Evolutionary conservation across 2,888 invertebrate genomes (phyloP), one percentile per base, ranked within the genome.

Genomic region (Polyommatus iphigenia): DNA sequence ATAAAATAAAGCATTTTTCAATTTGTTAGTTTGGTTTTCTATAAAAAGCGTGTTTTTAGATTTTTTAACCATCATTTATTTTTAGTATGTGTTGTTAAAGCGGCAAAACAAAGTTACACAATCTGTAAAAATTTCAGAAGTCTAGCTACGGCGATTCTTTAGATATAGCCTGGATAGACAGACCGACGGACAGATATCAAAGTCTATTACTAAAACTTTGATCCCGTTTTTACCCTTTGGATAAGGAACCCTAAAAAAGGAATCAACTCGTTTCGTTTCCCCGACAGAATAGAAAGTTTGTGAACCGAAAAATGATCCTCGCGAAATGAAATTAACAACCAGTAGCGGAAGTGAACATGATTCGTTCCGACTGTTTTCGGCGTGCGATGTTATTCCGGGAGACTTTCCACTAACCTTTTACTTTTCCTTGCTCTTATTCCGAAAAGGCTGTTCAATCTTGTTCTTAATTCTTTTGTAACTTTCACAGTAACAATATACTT

Each of bases 261-360:
- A 20, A 20, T 10, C 20, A 24, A 29, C 18, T 67, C n/a, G n/a
- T n/a, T 2, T 2, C 54, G 18, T 29, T 67, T 20, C 10, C 20
- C 29, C 29, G 5, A 6, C 67, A 67, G 2, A 32, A 67, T 67
- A 32, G 67, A 32, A 67, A 67, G 29, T 67, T 67, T 29, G 2
- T 10, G 29, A 67, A 32, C 67, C 67, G 67, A 29, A 67, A 67
- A 67, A 32, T 32, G 67, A 29, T 67, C 18, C 67, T 15, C 32
- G 18, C 67, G 67, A 32, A 67, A 32, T 67, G 29, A 67, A 67
- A 67, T 67, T 67, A 67, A 32, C 67, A 32, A 67, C 29, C 29
- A 67, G 67, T 15, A 29, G 67, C 62, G 67, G 67, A 67, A 67
- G 67, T 67, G 29, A 67, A 67, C 67, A 67, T 67, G 67, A 67